phyloP scores from a whole-genome alignment of 2,888 invertebrate species.

The Odontothrips loti region DNA sequence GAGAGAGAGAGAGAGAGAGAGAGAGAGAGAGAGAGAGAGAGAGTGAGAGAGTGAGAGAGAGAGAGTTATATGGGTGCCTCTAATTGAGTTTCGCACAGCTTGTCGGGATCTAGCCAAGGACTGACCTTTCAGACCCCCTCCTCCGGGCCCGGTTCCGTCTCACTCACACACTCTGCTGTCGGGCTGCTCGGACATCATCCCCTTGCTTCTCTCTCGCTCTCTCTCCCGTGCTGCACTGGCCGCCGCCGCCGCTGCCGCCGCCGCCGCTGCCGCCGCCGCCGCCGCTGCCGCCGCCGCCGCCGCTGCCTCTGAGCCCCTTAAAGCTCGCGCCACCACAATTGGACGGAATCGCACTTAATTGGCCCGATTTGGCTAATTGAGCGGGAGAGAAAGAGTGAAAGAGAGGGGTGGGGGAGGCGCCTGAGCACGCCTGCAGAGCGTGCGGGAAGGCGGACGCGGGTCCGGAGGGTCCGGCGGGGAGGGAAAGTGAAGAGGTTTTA shows the following conservation, averaged over 20 bases:
- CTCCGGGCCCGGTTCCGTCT: neutral
- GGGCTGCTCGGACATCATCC: neutral
- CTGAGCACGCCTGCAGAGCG: neutral
- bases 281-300: neutral
- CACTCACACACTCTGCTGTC: neutral
- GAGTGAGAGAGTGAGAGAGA: conserved; percentile 42
- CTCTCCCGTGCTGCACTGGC: too few relatives aligned
- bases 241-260: neutral
- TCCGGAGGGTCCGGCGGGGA: too few relatives aligned
- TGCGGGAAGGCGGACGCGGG: neutral
- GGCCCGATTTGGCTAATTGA: conserved; percentile 26
- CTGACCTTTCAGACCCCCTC: neutral
- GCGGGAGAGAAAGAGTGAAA: conserved; percentile 19
- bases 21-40: conserved; percentile 35
- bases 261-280: neutral
- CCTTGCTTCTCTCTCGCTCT: neutral
- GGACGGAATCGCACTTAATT: conserved; percentile 24
- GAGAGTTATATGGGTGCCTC: conserved; percentile 40
- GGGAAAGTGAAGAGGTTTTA: neutral
- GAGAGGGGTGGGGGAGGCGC: neutral
- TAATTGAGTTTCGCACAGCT: conserved; percentile 18
- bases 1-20: conserved; percentile 37
- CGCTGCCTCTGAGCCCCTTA: neutral
- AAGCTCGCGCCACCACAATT: conserved; percentile 22
- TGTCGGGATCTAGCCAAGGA: neutral